phyloP scores from a whole-genome alignment of 2,113 vertebrate genomes.

The Haplochromis vanheusdeni region DNA sequence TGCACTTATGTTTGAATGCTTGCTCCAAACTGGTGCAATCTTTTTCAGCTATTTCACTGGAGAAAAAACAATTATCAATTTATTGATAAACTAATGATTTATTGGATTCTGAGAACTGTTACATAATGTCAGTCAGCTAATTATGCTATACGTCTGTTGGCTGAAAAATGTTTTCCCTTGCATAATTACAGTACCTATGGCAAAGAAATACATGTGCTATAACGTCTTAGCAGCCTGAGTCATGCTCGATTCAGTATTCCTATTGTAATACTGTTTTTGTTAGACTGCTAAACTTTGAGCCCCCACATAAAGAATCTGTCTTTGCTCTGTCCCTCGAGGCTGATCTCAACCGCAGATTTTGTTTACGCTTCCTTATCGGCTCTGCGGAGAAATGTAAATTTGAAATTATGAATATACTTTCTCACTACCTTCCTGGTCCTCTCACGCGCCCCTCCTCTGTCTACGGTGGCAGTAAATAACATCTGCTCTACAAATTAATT shows the following conservation, averaged over 20 bases:
- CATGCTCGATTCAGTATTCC: background rate
- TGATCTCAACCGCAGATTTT: background rate
- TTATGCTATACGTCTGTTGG: background rate
- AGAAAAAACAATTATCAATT: accelerated
- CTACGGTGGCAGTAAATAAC: background rate
- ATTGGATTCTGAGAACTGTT: background rate
- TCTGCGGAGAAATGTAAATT: background rate
- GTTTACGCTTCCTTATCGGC: background rate
- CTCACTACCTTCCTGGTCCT: background rate
- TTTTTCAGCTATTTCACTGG: background rate
- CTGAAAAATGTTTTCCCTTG: background rate
- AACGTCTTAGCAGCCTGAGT: background rate
- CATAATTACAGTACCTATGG: background rate
- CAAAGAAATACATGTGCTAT: background rate
- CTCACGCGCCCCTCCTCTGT: background rate
- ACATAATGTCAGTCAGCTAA: background rate
- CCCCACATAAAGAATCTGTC: background rate
- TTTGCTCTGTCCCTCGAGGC: background rate
- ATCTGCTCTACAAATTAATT: constrained; percentile 17
- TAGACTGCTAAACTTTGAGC: background rate
- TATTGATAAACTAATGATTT: background rate
- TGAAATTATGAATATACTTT: background rate
- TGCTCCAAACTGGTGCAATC: background rate
- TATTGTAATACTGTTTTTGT: background rate
- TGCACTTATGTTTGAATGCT: background rate